Conservation (phyloP, 2,888 invertebrate species). For the Chalcosyrphus nemorum region DNA sequence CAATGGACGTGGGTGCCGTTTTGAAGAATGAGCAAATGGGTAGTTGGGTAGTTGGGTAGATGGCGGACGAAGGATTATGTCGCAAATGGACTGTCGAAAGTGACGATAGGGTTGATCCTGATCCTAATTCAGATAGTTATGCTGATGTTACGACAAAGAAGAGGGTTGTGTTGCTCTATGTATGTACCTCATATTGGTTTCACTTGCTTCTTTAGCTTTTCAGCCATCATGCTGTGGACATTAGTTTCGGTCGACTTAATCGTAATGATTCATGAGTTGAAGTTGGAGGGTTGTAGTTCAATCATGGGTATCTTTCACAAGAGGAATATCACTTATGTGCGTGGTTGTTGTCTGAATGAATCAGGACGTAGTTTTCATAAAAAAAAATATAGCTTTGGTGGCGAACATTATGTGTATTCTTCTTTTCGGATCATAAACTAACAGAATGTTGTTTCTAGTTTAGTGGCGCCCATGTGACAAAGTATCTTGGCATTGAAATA, state of each 20-base stretch:
- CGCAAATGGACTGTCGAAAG: constrained; percentile 69
- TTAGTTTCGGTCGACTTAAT: constrained; percentile 63
- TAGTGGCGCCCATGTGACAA: constrained; percentile 26
- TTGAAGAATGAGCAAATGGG: constrained; percentile 26
- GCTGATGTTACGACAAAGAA: constrained; percentile 27
- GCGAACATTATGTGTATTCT: background rate
- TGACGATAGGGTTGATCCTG: constrained; percentile 65
- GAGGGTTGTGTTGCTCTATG: constrained; percentile 12
- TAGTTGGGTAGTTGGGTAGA: background rate
- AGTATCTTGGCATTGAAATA: background rate
- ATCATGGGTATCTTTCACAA: background rate
- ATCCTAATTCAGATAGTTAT: constrained; percentile 66
- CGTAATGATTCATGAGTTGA: constrained; percentile 54
- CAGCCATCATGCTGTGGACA: constrained; percentile 25
- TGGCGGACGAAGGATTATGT: constrained; percentile 37
- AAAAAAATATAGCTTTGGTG: too few species aligned
- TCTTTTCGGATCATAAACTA: constrained; percentile 40
- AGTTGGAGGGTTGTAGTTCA: background rate
- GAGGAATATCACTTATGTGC: background rate
- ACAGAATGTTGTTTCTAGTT: constrained; percentile 5
- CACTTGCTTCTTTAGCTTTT: constrained; percentile 14
- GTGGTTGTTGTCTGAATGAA: constrained; percentile 10
- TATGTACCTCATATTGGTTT: constrained; percentile 50
- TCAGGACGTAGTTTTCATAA: constrained; percentile 12
- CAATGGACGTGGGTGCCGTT: constrained; percentile 58